Evolutionary conservation across 1,140 invertebrate species (phyloP).

Genomic region (Helicoverpa armigera): DNA sequence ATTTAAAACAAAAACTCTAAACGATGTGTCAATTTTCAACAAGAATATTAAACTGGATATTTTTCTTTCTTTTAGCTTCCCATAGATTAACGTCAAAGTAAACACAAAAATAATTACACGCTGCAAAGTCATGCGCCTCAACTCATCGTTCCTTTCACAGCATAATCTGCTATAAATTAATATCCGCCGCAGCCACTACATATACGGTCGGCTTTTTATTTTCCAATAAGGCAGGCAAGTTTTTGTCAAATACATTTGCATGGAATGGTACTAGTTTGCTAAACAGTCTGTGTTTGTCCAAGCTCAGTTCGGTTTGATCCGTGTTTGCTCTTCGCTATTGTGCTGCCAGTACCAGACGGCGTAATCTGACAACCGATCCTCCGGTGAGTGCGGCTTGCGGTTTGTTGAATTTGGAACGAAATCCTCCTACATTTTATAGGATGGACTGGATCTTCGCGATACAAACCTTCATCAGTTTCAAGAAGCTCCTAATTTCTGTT

Average conservation of each 20-base stretch:
- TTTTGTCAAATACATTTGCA: slow-evolving; percentile 63
- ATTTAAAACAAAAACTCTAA: too few species aligned
- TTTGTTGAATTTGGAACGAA: slow-evolving; percentile 10
- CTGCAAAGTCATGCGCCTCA: slow-evolving; percentile 19
- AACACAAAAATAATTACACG: slow-evolving; percentile 11
- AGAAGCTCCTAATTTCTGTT: neutral
- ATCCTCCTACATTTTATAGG: neutral
- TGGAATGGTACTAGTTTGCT: slow-evolving; percentile 54
- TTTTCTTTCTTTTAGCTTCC: neutral
- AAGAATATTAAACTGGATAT: neutral
- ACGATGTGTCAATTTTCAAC: neutral
- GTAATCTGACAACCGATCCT: slow-evolving; percentile 60
- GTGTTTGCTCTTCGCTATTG: slow-evolving; percentile 73
- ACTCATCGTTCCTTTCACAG: neutral
- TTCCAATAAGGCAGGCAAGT: slow-evolving; percentile 46
- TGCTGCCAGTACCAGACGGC: slow-evolving; percentile 56
- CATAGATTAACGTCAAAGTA: slow-evolving; percentile 10
- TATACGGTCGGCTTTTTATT: slow-evolving; percentile 52
- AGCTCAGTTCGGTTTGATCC: slow-evolving; percentile 69
- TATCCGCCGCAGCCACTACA: slow-evolving; percentile 1
- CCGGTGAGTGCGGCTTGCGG: neutral
- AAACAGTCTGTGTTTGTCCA: slow-evolving; percentile 64
- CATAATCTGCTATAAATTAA: slow-evolving; percentile 31
- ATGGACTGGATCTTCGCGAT: neutral
- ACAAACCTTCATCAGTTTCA: too few species aligned